These are phyloP conservation scores for Cololabis saira DNA, from an alignment of 2,113 vertebrate genomes.

Conservation along the genomic window DNA sequence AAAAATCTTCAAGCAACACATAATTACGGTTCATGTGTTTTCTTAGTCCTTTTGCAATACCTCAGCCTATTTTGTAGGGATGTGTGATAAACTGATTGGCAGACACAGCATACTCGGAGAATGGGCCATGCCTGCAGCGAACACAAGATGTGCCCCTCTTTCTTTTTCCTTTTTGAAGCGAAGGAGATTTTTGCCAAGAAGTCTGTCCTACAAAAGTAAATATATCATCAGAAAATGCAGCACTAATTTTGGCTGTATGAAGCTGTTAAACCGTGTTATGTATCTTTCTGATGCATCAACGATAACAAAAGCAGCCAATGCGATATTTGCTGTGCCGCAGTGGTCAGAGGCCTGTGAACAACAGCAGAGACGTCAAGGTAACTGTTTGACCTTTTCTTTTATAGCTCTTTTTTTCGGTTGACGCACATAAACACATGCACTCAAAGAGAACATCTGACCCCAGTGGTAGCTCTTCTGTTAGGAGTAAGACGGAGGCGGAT, in stretches of 20 bases:
- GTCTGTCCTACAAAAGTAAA: slow-evolving; percentile 52
- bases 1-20: background rate
- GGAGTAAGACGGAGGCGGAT: slow-evolving; percentile 47
- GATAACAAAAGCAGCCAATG: no score
- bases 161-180: slow-evolving; percentile 22
- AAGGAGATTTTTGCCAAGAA: slow-evolving; percentile 4
- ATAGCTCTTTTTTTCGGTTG: slow-evolving; percentile 24
- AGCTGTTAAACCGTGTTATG: background rate
- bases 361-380: slow-evolving; percentile 6
- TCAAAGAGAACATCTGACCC: slow-evolving; percentile 49
- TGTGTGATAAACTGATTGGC: slow-evolving; percentile 56
- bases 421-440: slow-evolving; percentile 16
- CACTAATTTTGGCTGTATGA: background rate
- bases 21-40: background rate
- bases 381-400: slow-evolving; percentile 32
- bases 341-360: slow-evolving; percentile 41
- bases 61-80: slow-evolving; percentile 20
- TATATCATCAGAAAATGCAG: slow-evolving; percentile 15
- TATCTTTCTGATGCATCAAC: no score
- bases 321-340: background rate
- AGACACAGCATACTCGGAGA: slow-evolving; percentile 16
- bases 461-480: slow-evolving; percentile 61
- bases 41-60: slow-evolving; percentile 16
- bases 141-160: slow-evolving; percentile 33
- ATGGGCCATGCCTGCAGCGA: slow-evolving; percentile 46